These are phyloP conservation scores for Setophaga kirtlandii DNA, from an alignment of 2,113 vertebrate genomes.

Conservation along the genomic window DNA sequence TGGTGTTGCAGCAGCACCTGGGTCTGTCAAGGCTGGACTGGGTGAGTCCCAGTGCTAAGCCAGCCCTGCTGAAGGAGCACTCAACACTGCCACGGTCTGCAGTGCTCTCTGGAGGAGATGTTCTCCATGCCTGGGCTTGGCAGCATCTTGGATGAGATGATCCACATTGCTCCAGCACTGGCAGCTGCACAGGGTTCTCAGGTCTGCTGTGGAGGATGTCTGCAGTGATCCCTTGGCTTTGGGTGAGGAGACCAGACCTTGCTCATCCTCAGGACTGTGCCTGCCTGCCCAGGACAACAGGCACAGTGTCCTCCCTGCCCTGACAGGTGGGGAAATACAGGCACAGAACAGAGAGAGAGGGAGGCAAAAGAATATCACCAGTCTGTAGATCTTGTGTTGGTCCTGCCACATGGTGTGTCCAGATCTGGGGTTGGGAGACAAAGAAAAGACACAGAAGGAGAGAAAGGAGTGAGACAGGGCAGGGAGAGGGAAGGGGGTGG, in stretches of 20 bases:
- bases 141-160: neutral
- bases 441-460: neutral
- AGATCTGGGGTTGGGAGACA: neutral
- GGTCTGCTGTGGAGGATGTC: neutral
- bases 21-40: neutral
- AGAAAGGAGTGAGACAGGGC: accelerated
- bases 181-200: neutral
- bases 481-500: neutral
- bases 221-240: neutral
- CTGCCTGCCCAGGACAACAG: neutral
- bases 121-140: neutral
- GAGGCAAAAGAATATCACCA: neutral
- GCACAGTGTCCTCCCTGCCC: neutral
- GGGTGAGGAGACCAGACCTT: neutral
- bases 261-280: neutral
- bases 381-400: neutral
- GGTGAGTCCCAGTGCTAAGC: neutral
- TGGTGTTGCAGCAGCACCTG: neutral
- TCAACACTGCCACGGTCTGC: neutral
- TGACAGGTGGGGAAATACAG: neutral
- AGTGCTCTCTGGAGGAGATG: neutral
- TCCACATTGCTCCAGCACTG: neutral
- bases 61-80: neutral
- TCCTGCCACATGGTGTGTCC: neutral
- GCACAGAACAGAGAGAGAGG: neutral